phyloP scores from a whole-genome alignment of 2,797 vertebrate genomes.

The Spinus olivaceus region DNA sequence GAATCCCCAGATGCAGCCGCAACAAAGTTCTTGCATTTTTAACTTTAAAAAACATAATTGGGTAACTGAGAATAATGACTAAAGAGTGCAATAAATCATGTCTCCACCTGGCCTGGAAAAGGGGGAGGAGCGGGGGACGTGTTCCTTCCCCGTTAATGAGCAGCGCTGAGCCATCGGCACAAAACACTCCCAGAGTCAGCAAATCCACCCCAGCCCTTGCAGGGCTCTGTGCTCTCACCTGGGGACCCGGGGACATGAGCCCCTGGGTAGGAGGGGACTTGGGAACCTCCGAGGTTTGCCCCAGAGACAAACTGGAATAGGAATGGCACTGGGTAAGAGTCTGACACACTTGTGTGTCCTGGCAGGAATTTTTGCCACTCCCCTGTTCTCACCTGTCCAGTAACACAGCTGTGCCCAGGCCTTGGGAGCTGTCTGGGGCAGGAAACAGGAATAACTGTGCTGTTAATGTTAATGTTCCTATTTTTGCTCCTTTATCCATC shows the following conservation, averaged over 20 bases:
- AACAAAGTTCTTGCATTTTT: slow-evolving; percentile 60
- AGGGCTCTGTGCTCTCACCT: rapidly evolving
- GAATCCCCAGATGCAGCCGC: slow-evolving; percentile 59
- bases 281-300: neutral
- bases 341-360: neutral
- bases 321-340: neutral
- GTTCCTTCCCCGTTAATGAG: slow-evolving; percentile 32
- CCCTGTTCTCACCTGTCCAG: neutral
- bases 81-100: slow-evolving; percentile 66
- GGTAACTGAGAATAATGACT: slow-evolving; percentile 69
- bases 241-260: rapidly evolving
- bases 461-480: neutral
- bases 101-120: slow-evolving; percentile 52
- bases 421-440: neutral
- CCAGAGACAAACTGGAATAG: neutral
- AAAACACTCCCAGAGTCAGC: slow-evolving; percentile 34
- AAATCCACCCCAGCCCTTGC: neutral
- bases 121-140: neutral
- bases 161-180: neutral
- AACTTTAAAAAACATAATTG: slow-evolving; percentile 60
- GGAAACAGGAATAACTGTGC: neutral
- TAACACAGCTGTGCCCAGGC: rapidly evolving
- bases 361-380: neutral
- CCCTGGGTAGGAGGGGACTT: neutral
- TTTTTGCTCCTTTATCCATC: neutral